Conservation (phyloP, 2,113 vertebrate species). For the Apteryx owenii region DNA sequence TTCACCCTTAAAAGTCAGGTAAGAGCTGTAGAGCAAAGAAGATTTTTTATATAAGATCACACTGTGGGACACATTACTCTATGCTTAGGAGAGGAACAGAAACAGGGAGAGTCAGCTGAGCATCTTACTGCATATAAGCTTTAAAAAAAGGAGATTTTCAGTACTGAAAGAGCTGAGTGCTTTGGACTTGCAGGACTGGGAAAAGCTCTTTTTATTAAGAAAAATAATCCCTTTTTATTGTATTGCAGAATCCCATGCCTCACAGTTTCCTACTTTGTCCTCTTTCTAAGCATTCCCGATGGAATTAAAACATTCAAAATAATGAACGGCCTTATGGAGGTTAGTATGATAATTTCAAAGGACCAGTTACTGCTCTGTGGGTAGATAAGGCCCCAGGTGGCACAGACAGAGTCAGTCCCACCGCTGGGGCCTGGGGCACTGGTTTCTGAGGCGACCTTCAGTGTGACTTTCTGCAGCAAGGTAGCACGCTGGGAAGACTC, state of each 20-base stretch:
- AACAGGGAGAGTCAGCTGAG: background rate
- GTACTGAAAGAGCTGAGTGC: slow-evolving; percentile 7
- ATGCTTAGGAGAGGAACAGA: slow-evolving; percentile 33
- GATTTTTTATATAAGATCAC: background rate
- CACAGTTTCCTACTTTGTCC: slow-evolving; percentile 14
- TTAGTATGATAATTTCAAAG: background rate
- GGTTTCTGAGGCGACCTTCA: background rate
- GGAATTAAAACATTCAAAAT: slow-evolving; percentile 22
- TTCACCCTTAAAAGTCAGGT: background rate
- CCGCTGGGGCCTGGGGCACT: background rate
- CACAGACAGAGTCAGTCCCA: background rate
- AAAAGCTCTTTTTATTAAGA: slow-evolving; percentile 67
- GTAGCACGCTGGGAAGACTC: background rate
- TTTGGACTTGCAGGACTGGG: slow-evolving; percentile 2
- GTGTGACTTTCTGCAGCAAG: background rate
- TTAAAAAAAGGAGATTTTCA: slow-evolving; percentile 26
- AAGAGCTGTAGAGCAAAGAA: background rate
- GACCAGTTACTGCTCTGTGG: background rate
- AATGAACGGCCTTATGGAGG: slow-evolving; percentile 14
- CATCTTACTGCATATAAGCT: background rate
- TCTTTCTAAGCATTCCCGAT: background rate
- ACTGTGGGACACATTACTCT: background rate
- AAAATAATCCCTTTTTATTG: slow-evolving; percentile 69
- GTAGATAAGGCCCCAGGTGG: background rate
- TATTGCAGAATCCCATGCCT: slow-evolving; percentile 40